A percentile compares a stretch with the other conserved stretches of the same genome.
Evolutionary conservation across 2,113 vertebrate species (phyloP).

Genomic region (Micronycteris hirsuta): DNA sequence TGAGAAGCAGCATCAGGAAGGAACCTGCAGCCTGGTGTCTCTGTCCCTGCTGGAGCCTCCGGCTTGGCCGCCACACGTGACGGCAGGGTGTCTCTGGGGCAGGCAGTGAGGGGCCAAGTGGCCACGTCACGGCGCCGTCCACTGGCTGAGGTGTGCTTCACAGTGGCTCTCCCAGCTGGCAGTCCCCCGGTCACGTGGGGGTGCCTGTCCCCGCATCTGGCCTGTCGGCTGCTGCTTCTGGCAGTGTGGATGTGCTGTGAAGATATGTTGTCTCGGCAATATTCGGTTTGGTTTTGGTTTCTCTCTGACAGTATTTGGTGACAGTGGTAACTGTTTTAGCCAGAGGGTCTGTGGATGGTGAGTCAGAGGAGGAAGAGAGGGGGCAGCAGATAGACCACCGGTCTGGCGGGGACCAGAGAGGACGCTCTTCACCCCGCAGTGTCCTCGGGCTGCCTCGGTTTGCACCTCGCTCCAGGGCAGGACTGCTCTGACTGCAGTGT

Average conservation of each 20-base stretch:
- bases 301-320: background rate
- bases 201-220: background rate
- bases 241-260: too few species aligned
- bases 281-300: background rate
- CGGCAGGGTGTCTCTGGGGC: background rate
- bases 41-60: background rate
- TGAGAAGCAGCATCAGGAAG: background rate
- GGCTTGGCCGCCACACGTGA: rapidly evolving
- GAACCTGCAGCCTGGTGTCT: background rate
- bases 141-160: rapidly evolving
- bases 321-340: background rate
- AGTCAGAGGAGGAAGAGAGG: background rate
- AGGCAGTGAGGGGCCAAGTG: background rate
- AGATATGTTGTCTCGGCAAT: background rate
- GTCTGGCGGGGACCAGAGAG: background rate
- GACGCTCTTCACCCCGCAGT: background rate
- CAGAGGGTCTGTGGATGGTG: background rate
- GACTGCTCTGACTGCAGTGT: rapidly evolving
- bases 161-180: rapidly evolving
- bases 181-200: background rate
- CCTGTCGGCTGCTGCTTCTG: background rate
- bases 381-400: background rate
- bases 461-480: background rate
- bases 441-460: background rate
- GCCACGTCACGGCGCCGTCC: background rate